Percentiles rank a stretch among this genome's conserved stretches.
Evolutionary conservation across 2,113 vertebrate species (phyloP).

Genomic region (Pseudorectes ferrugineus): DNA sequence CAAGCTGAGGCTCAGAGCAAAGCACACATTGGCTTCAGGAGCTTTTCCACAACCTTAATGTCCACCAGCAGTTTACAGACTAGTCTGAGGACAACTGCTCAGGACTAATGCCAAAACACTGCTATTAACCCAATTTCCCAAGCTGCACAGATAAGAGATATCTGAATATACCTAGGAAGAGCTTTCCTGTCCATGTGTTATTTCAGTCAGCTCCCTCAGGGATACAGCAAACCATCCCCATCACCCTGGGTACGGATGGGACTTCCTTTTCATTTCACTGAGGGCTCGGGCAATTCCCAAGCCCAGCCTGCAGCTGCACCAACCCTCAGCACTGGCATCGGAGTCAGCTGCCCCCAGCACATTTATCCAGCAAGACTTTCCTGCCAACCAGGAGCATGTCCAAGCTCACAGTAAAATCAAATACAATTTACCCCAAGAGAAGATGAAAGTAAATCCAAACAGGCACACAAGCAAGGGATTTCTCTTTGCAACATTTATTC

Average conservation of each 20-base stretch:
- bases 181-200: fast-evolving
- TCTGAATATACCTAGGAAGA: neutral
- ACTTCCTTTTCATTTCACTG: neutral
- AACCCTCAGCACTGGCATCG: neutral
- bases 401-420: neutral
- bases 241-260: neutral
- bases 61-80: neutral
- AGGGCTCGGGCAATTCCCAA: neutral
- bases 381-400: neutral
- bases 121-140: neutral
- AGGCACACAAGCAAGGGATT: neutral
- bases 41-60: fast-evolving
- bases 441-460: neutral
- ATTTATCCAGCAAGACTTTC: neutral
- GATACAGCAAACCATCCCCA: neutral
- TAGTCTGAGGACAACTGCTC: neutral
- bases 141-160: fast-evolving
- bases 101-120: neutral
- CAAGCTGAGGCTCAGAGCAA: fast-evolving
- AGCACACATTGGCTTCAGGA: neutral
- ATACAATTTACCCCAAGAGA: neutral
- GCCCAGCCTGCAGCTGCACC: neutral
- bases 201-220: neutral
- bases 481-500: neutral
- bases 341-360: neutral